Conservation (phyloP, 1,140 invertebrate genomes). For the Chymomyza costata region DNA sequence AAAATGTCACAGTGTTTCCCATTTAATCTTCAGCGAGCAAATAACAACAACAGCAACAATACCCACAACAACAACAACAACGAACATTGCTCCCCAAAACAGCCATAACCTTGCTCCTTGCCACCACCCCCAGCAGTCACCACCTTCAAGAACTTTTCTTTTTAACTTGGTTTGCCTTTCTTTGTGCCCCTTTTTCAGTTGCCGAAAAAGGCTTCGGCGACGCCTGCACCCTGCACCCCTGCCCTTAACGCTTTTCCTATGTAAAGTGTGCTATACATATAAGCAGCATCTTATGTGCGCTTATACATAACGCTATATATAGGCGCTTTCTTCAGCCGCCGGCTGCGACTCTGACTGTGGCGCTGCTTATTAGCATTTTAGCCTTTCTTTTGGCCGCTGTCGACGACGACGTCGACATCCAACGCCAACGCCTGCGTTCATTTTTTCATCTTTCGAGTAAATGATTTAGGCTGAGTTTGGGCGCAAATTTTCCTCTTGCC, state of each 20-base stretch:
- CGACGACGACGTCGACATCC: slow-evolving; percentile 11
- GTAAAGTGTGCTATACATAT: too few relatives aligned
- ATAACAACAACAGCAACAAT: slow-evolving; percentile 53
- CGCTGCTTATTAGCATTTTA: slow-evolving; percentile 70
- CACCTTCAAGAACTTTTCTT: neutral
- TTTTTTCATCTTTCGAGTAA: slow-evolving; percentile 55
- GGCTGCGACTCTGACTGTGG: too few relatives aligned
- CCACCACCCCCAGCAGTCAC: slow-evolving; percentile 22
- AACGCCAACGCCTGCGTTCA: neutral
- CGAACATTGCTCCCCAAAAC: slow-evolving; percentile 13
- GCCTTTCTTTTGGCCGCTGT: slow-evolving; percentile 47
- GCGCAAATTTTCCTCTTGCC: slow-evolving; percentile 34
- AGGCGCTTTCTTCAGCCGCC: neutral
- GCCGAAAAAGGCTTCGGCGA: slow-evolving; percentile 64
- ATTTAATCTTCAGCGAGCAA: slow-evolving; percentile 67
- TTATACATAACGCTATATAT: slow-evolving; percentile 32
- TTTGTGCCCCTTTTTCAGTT: slow-evolving; percentile 69
- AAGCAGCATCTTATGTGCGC: slow-evolving; percentile 61
- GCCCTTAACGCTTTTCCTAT: too few relatives aligned
- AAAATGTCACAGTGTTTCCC: slow-evolving; percentile 72
- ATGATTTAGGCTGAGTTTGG: slow-evolving; percentile 58
- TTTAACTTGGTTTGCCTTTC: slow-evolving; percentile 47
- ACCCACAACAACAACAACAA: neutral
- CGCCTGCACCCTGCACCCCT: too few relatives aligned
- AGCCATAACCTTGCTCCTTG: neutral